These are phyloP conservation scores for Hoplias malabaricus DNA, from an alignment of 2,113 vertebrate species.

Conservation along the genomic window DNA sequence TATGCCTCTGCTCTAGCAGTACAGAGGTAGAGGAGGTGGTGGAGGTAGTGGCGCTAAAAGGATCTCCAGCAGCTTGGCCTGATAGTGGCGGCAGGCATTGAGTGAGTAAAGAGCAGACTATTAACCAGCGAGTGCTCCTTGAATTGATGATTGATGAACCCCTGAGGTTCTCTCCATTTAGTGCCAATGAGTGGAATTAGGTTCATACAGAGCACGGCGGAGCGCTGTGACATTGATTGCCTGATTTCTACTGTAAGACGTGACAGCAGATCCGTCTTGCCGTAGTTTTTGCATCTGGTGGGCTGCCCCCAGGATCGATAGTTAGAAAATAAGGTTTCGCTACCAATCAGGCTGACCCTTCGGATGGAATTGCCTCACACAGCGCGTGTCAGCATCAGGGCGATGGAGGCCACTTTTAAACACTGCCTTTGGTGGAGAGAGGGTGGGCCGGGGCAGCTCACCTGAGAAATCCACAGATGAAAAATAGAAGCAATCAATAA, in stretches of 20 bases:
- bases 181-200: constrained; percentile 62
- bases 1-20: not conserved
- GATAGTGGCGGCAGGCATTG: constrained; percentile 59
- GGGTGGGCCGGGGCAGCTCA: constrained; percentile 16
- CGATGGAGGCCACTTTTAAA: constrained; percentile 37
- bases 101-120: constrained; percentile 61
- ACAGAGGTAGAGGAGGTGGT: not conserved
- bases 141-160: constrained; percentile 71
- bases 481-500: constrained; percentile 30
- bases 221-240: constrained; percentile 63
- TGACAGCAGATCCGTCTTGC: constrained; percentile 70
- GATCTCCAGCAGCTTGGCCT: constrained; percentile 36
- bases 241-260: constrained; percentile 68
- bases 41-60: not conserved
- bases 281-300: constrained; percentile 67
- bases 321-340: constrained; percentile 70
- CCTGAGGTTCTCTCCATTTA: constrained; percentile 63
- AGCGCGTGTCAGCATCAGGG: constrained; percentile 26
- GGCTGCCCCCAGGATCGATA: constrained; percentile 60
- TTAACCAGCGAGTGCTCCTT: constrained; percentile 65
- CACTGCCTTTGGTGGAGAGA: constrained; percentile 21
- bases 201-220: constrained; percentile 46
- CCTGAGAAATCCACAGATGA: constrained; percentile 10
- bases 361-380: constrained; percentile 57
- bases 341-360: constrained; percentile 57